Evolutionary conservation across 2,888 invertebrate genomes (phyloP).

Genomic region (Biston betularia): DNA sequence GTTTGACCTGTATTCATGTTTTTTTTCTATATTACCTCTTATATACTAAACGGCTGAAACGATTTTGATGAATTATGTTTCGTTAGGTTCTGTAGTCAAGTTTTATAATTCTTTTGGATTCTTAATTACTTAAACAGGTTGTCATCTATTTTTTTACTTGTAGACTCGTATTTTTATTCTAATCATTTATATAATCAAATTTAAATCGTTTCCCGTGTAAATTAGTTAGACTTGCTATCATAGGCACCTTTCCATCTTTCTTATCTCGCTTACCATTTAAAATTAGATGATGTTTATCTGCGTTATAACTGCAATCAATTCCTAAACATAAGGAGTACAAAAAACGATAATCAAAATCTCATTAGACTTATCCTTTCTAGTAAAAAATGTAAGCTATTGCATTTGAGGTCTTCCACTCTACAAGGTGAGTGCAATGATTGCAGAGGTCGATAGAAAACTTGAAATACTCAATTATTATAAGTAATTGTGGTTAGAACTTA

Average conservation of each 20-base stretch:
- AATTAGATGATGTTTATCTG: conserved; percentile 28
- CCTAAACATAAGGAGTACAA: conserved; percentile 10
- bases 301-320: conserved; percentile 14
- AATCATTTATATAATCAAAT: neutral
- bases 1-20: too few species aligned
- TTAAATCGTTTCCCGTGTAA: neutral
- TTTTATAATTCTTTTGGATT: too few species aligned
- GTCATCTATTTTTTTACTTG: too few species aligned
- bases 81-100: too few species aligned
- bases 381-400: conserved; percentile 30
- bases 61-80: too few species aligned
- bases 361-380: conserved; percentile 45
- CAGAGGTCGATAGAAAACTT: conserved; percentile 53
- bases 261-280: conserved; percentile 7
- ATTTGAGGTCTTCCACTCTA: conserved; percentile 61
- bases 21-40: too few species aligned
- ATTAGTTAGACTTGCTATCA: neutral
- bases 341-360: conserved; percentile 50
- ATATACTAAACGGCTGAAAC: too few species aligned
- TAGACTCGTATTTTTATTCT: neutral
- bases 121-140: too few species aligned
- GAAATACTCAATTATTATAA: neutral
- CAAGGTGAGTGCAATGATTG: conserved; percentile 55
- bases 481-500: neutral
- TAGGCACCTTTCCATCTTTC: conserved; percentile 16